These are phyloP conservation scores for Drosophila carrolli DNA, from an alignment of 1,140 invertebrate genomes.

Conservation along the genomic window DNA sequence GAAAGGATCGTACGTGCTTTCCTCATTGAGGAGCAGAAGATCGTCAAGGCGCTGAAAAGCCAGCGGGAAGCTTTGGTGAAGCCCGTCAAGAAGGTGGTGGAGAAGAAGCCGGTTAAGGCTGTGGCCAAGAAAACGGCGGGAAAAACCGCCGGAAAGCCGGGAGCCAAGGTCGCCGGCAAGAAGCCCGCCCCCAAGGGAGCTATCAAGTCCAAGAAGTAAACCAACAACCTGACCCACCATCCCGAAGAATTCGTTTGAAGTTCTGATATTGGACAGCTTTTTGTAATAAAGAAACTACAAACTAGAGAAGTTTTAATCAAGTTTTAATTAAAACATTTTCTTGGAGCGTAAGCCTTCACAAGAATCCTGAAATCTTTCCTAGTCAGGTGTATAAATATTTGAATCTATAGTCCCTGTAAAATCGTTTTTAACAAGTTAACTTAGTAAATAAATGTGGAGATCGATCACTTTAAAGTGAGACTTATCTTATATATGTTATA, in stretches of 20 bases:
- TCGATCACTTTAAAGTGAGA: no score
- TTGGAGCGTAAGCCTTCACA: no score
- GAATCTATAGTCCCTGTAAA: no score
- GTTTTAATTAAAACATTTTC: no score
- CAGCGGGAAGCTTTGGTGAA: conserved; percentile 44
- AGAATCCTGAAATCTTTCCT: no score
- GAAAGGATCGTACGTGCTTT: conserved; percentile 98
- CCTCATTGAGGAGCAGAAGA: conserved; percentile 90
- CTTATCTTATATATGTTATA: no score
- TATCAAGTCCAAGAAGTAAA: conserved; percentile 77
- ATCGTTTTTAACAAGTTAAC: no score
- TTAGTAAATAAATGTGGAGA: no score
- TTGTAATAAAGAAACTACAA: conserved; percentile 64
- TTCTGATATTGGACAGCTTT: conserved; percentile 47
- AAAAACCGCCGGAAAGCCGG: conserved; percentile 65
- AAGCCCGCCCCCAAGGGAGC: conserved; percentile 71
- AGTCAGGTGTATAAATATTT: no score
- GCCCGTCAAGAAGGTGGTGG: conserved; percentile 56
- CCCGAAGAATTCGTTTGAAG: conserved; percentile 35
- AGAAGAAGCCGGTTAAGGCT: conserved; percentile 59
- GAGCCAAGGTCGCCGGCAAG: conserved; percentile 67
- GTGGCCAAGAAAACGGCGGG: conserved; percentile 52
- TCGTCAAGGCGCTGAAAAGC: conserved; percentile 45
- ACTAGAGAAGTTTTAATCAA: not conserved
- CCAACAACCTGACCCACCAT: conserved; percentile 32